A percentile compares a stretch with the other conserved stretches of the same genome.
phyloP scores from a whole-genome alignment of 2,888 invertebrate genomes.

The Copidosoma aretas region DNA sequence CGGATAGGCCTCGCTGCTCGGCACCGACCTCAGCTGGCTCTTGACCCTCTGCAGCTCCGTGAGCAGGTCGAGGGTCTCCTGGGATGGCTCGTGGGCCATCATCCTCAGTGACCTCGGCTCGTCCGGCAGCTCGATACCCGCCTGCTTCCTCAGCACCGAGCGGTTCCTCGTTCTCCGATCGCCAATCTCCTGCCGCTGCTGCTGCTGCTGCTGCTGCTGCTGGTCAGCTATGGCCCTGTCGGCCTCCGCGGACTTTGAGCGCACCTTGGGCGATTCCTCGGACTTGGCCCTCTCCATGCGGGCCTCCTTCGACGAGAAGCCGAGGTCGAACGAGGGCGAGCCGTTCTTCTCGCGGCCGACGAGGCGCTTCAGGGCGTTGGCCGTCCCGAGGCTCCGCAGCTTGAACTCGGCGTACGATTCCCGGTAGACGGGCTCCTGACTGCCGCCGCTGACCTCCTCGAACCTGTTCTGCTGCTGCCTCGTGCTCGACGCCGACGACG shows the following conservation, averaged over 20 bases:
- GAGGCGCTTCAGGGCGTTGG: constrained; percentile 41
- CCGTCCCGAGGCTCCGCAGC: constrained; percentile 50
- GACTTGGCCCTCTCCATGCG: constrained; percentile 1
- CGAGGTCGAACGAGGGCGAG: constrained; percentile 33
- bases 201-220: no score
- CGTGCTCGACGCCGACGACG: constrained; percentile 45
- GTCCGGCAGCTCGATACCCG: constrained; percentile 54
- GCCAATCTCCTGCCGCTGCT: no score
- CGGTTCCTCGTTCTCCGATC: constrained; percentile 36
- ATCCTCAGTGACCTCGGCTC: constrained; percentile 34
- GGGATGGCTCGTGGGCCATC: constrained; percentile 57
- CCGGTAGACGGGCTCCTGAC: constrained; percentile 52
- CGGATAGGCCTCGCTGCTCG: constrained; percentile 50
- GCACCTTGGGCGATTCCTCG: constrained; percentile 28
- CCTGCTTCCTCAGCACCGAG: constrained; percentile 56
- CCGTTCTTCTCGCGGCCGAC: constrained; percentile 38
- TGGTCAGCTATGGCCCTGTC: no score
- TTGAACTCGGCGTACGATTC: constrained; percentile 58
- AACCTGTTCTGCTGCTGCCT: constrained; percentile 55
- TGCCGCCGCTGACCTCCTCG: no score
- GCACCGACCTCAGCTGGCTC: constrained; percentile 55
- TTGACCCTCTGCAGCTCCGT: constrained; percentile 57
- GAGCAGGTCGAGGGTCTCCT: constrained; percentile 59
- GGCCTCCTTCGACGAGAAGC: constrained; percentile 24
- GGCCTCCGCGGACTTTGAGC: constrained; percentile 35